Conservation (phyloP, 2,797 vertebrate genomes). For the Phoxinus dragarum region DNA sequence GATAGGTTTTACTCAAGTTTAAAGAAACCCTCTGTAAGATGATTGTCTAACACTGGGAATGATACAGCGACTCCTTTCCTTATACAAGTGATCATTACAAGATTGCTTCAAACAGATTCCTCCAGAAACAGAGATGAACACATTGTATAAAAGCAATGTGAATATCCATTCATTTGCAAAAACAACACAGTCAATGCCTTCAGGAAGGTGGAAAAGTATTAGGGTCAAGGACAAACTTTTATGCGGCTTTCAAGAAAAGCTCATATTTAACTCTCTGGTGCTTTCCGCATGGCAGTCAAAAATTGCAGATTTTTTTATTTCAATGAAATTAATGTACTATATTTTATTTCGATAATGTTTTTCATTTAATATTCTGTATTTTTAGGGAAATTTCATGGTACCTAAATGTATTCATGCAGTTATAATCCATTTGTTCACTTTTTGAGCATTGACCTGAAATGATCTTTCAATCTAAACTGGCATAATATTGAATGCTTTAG, state of each 20-base stretch:
- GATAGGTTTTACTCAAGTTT: slow-evolving; percentile 71
- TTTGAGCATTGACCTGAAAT: background rate
- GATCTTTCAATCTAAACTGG: background rate
- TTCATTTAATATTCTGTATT: background rate
- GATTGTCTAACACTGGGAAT: slow-evolving; percentile 75
- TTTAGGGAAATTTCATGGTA: background rate
- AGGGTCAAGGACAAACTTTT: background rate
- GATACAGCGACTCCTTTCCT: slow-evolving; percentile 56
- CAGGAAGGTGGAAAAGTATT: background rate
- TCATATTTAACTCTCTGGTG: too few species aligned
- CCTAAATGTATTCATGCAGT: background rate
- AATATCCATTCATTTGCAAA: slow-evolving; percentile 21
- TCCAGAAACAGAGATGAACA: slow-evolving; percentile 33
- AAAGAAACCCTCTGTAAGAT: slow-evolving; percentile 72
- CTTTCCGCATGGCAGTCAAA: background rate
- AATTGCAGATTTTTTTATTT: background rate
- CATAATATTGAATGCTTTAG: background rate
- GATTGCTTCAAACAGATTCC: slow-evolving; percentile 38
- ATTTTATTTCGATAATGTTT: background rate
- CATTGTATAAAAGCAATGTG: slow-evolving; percentile 49
- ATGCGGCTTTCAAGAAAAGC: background rate
- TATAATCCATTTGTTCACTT: background rate
- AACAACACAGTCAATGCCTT: background rate
- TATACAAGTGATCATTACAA: slow-evolving; percentile 44
- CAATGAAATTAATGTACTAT: background rate